These are phyloP conservation scores for Philopotamus ludificatus DNA, from an alignment of 1,140 invertebrate species.

Conservation along the genomic window DNA sequence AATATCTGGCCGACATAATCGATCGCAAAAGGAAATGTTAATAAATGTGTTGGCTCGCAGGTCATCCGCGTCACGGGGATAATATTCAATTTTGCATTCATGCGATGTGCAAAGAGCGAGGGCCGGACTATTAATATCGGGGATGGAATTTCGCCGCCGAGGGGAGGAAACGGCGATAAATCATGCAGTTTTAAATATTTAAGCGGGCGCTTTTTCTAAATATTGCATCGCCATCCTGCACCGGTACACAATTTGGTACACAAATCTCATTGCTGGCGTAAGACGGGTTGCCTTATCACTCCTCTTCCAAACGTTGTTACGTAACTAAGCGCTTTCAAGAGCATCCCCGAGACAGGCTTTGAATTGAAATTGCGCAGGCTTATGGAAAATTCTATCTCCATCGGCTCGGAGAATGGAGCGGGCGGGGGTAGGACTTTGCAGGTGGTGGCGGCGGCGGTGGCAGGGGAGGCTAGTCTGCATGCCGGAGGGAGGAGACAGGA, in stretches of 20 bases:
- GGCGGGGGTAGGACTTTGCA: neutral
- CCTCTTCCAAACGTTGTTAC: slow-evolving; percentile 37
- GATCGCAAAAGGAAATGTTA: too few relatives aligned
- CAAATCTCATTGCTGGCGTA: slow-evolving; percentile 34
- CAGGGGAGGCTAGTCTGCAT: slow-evolving; percentile 1
- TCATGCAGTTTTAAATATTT: too few relatives aligned
- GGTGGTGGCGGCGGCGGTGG: slow-evolving; percentile 17
- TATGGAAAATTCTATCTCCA: slow-evolving; percentile 39
- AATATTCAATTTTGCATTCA: too few relatives aligned
- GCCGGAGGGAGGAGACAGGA: slow-evolving; percentile 16
- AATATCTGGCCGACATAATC: too few relatives aligned
- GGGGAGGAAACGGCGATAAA: too few relatives aligned
- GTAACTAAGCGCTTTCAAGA: slow-evolving; percentile 37
- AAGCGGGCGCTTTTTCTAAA: too few relatives aligned
- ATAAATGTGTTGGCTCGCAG: too few relatives aligned
- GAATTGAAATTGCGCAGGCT: slow-evolving; percentile 40
- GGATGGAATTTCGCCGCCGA: too few relatives aligned
- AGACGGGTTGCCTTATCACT: slow-evolving; percentile 33
- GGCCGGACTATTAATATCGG: too few relatives aligned
- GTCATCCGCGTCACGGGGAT: too few relatives aligned
- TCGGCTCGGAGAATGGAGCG: slow-evolving; percentile 20
- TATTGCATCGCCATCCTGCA: too few relatives aligned
- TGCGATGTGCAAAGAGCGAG: too few relatives aligned
- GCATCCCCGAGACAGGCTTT: slow-evolving; percentile 34
- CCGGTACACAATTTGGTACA: slow-evolving; percentile 24